Base-by-base conservation (phyloP, 2,113 vertebrate genomes). In the Tragulus kanchil region DNA sequence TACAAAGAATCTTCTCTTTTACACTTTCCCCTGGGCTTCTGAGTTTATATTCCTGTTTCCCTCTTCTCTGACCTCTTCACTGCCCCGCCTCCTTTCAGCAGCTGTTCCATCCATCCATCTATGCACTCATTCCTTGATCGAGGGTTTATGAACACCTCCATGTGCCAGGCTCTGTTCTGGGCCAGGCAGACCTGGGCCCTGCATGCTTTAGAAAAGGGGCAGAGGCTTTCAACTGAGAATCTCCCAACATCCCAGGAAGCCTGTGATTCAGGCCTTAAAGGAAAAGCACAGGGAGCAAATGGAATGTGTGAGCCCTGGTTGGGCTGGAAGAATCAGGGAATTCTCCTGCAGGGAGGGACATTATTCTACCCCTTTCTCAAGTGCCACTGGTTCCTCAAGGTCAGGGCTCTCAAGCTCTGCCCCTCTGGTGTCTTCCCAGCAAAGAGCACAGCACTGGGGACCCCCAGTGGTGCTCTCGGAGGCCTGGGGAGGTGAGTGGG, bases 401-500 rank as follows among this genome's bases (percentile, higher is more conserved):
- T 23, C 31, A 82, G 85, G 64, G 73, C 25, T 36, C 87, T 48
- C 26, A 6, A 25, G 36, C 13, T 16, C 79, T 8, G 1, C 28
- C 13, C 48, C 59, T 50, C 36, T 26, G 17, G 26, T 5, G 4
- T 81, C 42, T 50, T 64, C 28, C 94, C 21, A 12, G 11, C n/a
- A 36, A 15, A 82, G 19, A 16, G 56, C n/a, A 9, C 21, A 69
- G 15, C 21, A 50, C 12, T 0, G 0, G 61, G 28, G 48, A 48
- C 15, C 8, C 10, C 48, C 23, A 6, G 45, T 0, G 2, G 17
- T 8, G 25, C 45, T 45, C 73, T 42, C 11, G 10, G 36, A 26
- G 54, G 58, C 62, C 52, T 19, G 14, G 56, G 26, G 45, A 69
- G 45, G 23, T 0, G 1, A 2, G 7, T 4, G 0, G 16, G 71